Conservation (phyloP, 1,140 invertebrate species). For the Brachionus sp. region DNA sequence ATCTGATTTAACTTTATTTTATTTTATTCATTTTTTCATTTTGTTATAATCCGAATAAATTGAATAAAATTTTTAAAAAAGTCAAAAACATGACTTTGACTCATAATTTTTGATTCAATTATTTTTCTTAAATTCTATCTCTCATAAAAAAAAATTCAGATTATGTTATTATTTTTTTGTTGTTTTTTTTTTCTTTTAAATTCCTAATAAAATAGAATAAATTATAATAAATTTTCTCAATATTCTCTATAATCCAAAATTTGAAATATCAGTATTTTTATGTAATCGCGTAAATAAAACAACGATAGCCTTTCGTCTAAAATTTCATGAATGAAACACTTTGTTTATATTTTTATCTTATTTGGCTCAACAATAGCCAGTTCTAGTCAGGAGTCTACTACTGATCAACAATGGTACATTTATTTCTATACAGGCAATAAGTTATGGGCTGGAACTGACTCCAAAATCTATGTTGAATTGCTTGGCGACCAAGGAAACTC, state of each 20-base stretch:
- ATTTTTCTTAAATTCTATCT: too few species aligned
- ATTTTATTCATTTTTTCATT: too few species aligned
- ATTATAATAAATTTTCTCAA: not conserved
- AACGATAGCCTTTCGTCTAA: not conserved
- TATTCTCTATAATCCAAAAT: not conserved
- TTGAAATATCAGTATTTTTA: not conserved
- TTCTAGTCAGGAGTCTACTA: too few species aligned
- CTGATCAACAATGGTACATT: conserved; percentile 2
- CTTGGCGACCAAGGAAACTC: conserved; percentile 3
- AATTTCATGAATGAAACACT: not conserved
- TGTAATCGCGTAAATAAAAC: not conserved
- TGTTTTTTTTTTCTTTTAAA: too few species aligned
- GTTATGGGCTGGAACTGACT: conserved; percentile 33
- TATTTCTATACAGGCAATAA: conserved; percentile 23
- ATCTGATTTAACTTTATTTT: too few species aligned
- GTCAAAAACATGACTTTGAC: too few species aligned
- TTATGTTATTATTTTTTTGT: too few species aligned
- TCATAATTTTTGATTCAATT: too few species aligned
- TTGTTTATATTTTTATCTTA: not conserved
- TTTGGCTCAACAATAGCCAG: not conserved
- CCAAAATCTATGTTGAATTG: conserved; percentile 3
- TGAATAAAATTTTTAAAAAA: too few species aligned
- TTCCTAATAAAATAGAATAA: too few species aligned
- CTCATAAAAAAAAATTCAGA: too few species aligned
- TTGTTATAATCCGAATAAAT: too few species aligned